Evolutionary conservation across 2,113 vertebrate genomes (phyloP).

Genomic region (Chascanopsetta lugubris): DNA sequence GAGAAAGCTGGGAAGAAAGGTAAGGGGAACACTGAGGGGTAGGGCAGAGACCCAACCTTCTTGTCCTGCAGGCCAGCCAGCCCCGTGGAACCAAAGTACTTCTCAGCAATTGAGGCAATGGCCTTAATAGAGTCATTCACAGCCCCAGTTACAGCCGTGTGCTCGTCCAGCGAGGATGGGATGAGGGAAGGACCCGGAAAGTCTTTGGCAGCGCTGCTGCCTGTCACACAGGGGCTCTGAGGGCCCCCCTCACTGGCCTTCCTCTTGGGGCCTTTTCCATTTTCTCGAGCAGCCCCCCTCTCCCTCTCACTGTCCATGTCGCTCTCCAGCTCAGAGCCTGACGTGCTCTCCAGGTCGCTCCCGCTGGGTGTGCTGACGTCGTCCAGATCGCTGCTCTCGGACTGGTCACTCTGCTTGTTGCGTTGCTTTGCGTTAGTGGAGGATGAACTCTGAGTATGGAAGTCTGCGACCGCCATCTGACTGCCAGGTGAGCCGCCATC

Average conservation of each 20-base stretch:
- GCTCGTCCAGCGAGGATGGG: slow-evolving; percentile 93
- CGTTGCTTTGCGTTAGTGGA: slow-evolving; percentile 79
- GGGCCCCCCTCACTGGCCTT: slow-evolving; percentile 85
- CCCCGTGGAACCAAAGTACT: slow-evolving; percentile 99
- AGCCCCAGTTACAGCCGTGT: slow-evolving; percentile 95
- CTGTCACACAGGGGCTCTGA: slow-evolving; percentile 87
- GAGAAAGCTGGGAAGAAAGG: slow-evolving; percentile 99
- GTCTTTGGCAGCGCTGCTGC: slow-evolving; percentile 88
- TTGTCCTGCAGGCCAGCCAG: slow-evolving; percentile 96
- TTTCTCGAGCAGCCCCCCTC: slow-evolving; percentile 92
- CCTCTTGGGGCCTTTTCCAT: slow-evolving; percentile 93
- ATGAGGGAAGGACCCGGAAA: slow-evolving; percentile 89
- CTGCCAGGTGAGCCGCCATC: slow-evolving; percentile 80
- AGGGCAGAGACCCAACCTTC: slow-evolving; percentile 93
- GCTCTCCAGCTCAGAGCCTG: slow-evolving; percentile 97
- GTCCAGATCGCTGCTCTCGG: slow-evolving; percentile 98
- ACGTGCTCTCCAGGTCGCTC: slow-evolving; percentile 97
- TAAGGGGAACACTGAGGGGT: slow-evolving; percentile 98
- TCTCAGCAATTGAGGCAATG: slow-evolving; percentile 99
- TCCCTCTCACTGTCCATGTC: slow-evolving; percentile 98
- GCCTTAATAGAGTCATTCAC: slow-evolving; percentile 99
- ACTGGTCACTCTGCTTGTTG: slow-evolving; percentile 95
- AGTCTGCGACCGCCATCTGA: slow-evolving; percentile 83
- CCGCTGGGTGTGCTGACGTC: slow-evolving; percentile 99
- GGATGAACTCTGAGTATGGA: slow-evolving; percentile 83